These are phyloP conservation scores for Telmatochromis sp. DNA, from an alignment of 2,113 vertebrate genomes.

Conservation along the genomic window DNA sequence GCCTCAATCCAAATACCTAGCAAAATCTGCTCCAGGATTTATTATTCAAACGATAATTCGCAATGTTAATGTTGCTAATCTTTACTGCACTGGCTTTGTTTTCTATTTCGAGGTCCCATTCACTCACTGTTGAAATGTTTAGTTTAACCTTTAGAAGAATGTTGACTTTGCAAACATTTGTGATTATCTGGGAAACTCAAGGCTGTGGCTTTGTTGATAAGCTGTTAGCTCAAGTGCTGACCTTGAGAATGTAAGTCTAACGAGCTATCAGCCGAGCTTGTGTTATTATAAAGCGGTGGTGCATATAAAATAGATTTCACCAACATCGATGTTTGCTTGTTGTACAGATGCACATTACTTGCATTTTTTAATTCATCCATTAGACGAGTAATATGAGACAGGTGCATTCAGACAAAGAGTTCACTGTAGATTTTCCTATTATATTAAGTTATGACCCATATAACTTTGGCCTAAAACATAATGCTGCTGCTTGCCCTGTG, in stretches of 20 bases:
- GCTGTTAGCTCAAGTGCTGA: neutral
- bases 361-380: neutral
- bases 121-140: neutral
- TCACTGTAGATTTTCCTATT: neutral
- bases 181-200: constrained; percentile 13
- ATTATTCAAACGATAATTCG: neutral
- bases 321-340: neutral
- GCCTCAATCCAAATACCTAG: neutral
- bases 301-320: neutral
- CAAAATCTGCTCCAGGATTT: neutral
- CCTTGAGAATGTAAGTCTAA: neutral
- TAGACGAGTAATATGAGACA: neutral
- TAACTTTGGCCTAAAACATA: neutral
- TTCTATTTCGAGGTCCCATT: neutral
- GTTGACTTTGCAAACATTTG: constrained; percentile 15
- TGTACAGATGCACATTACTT: neutral
- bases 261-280: neutral
- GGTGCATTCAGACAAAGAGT: neutral
- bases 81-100: neutral
- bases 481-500: neutral
- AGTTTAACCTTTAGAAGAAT: constrained; percentile 1
- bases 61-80: neutral
- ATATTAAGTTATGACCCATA: neutral
- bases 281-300: neutral
- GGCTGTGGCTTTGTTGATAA: constrained; percentile 12